Evolutionary conservation across 2,113 vertebrate species (phyloP).

Genomic region (Psittacus erithacus): DNA sequence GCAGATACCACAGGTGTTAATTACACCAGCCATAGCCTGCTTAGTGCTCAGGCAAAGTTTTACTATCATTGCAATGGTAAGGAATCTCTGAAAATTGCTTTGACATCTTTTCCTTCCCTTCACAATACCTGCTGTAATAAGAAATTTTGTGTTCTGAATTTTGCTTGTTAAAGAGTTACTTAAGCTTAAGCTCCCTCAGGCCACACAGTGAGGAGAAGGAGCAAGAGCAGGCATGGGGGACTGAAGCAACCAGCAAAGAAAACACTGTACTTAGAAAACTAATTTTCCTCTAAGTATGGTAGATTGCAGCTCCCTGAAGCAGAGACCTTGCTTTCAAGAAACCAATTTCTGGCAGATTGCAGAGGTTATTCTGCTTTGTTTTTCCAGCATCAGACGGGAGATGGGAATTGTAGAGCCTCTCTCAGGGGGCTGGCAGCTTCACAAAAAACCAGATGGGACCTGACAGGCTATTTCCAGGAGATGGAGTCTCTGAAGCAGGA

Average conservation of each 20-base stretch:
- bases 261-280: constrained; percentile 71
- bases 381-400: constrained; percentile 70
- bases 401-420: constrained; percentile 64
- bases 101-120: constrained; percentile 5
- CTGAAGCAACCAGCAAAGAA: constrained; percentile 62
- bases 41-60: constrained; percentile 33
- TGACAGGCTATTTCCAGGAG: constrained; percentile 79
- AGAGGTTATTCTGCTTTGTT: constrained; percentile 76
- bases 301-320: constrained; percentile 73
- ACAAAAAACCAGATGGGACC: constrained; percentile 76
- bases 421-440: constrained; percentile 68
- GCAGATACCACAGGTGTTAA: constrained; percentile 66
- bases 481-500: constrained; percentile 70
- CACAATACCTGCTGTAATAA: not conserved
- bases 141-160: constrained; percentile 1
- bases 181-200: constrained; percentile 30
- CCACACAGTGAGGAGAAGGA: not conserved
- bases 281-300: constrained; percentile 76
- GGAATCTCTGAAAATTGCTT: constrained; percentile 29
- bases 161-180: constrained; percentile 54
- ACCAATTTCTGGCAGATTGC: constrained; percentile 79
- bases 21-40: constrained; percentile 24
- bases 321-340: constrained; percentile 74
- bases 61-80: constrained; percentile 22
- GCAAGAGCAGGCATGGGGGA: constrained; percentile 7